These are phyloP conservation scores for Nomada fabriciana DNA, from an alignment of 2,888 invertebrate genomes.

Conservation along the genomic window DNA sequence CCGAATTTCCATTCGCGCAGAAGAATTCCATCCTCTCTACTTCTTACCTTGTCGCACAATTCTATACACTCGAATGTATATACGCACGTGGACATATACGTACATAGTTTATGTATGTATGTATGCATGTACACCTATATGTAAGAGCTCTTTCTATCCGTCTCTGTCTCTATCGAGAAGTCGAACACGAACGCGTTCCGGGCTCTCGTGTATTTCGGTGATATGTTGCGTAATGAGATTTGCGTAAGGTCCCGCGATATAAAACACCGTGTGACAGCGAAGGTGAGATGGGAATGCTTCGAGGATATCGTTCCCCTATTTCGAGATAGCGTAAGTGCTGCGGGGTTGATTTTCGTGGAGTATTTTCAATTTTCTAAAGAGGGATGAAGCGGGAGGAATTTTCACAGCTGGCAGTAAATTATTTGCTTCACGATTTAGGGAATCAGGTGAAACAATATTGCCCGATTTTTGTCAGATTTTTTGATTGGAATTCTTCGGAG, in stretches of 20 bases:
- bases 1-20: conserved; percentile 41
- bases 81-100: background rate
- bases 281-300: conserved; percentile 43
- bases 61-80: background rate
- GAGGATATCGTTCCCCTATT: conserved; percentile 16
- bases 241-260: conserved; percentile 75
- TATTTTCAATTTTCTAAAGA: no score
- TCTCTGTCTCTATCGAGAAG: conserved; percentile 47
- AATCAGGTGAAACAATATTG: no score
- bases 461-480: no score
- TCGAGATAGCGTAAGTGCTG: no score
- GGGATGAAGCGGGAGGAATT: no score
- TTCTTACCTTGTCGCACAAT: background rate
- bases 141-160: conserved; percentile 2
- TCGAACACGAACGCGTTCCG: conserved; percentile 69
- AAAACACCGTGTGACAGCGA: conserved; percentile 66
- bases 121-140: no score
- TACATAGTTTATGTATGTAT: no score
- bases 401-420: no score
- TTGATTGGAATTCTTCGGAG: no score
- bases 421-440: no score
- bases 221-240: conserved; percentile 80
- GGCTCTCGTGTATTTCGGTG: conserved; percentile 78
- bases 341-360: no score
- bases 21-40: conserved; percentile 7